Percentiles rank a stretch among this genome's conserved stretches.
phyloP scores from a whole-genome alignment of 2,888 invertebrate genomes.

The Cheilosia urbana region DNA sequence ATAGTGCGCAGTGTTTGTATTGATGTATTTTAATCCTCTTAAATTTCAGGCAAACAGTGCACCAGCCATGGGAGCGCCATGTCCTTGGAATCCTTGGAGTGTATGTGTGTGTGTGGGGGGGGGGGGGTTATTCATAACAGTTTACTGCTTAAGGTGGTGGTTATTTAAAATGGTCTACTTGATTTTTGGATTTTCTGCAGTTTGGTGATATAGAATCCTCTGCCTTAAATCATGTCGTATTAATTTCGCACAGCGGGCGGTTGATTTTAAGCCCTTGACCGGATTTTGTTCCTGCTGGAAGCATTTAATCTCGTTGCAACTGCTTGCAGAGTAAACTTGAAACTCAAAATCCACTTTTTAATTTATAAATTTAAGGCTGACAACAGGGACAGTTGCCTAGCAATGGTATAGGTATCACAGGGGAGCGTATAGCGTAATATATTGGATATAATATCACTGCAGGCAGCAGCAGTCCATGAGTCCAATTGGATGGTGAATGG shows the following conservation, averaged over 20 bases:
- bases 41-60: conserved; percentile 48
- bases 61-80: conserved; percentile 24
- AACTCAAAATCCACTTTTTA: background rate
- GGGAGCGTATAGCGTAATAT: no score
- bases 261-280: conserved; percentile 9
- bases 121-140: background rate
- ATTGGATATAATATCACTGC: no score
- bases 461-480: no score
- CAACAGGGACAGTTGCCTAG: no score
- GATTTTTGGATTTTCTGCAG: background rate
- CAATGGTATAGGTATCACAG: no score
- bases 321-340: background rate
- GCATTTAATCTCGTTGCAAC: conserved; percentile 5
- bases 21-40: conserved; percentile 63
- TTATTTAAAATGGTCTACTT: conserved; percentile 8
- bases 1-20: conserved; percentile 42
- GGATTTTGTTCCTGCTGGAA: background rate
- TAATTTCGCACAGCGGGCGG: background rate
- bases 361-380: no score
- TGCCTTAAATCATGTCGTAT: conserved; percentile 19
- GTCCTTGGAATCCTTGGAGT: conserved; percentile 30
- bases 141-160: conserved; percentile 39
- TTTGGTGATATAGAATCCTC: background rate
- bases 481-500: no score
- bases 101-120: background rate